Evolutionary conservation across 2,888 invertebrate species (phyloP).

Genomic region (Drosophila basisetae): DNA sequence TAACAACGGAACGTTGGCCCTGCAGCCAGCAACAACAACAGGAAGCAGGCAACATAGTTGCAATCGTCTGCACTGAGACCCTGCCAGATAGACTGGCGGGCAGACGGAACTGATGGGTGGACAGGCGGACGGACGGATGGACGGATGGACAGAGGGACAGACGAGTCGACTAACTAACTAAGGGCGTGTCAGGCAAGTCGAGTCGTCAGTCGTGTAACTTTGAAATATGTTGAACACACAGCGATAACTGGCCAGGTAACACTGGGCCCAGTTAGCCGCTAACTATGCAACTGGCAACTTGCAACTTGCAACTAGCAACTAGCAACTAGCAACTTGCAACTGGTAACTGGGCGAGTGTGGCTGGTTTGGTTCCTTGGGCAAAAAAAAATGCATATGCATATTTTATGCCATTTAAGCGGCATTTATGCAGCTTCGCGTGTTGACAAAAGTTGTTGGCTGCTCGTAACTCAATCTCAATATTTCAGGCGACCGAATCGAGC

Average conservation of each 20-base stretch:
- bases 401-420: constrained; percentile 80
- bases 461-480: constrained; percentile 79
- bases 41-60: constrained; percentile 75
- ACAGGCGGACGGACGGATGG: constrained; percentile 3
- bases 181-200: constrained; percentile 74
- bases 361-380: constrained; percentile 29
- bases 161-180: constrained; percentile 71
- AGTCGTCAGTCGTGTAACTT: constrained; percentile 80
- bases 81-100: constrained; percentile 48
- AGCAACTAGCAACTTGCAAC: constrained; percentile 44
- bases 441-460: constrained; percentile 79
- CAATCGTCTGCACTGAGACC: constrained; percentile 57
- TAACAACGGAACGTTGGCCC: constrained; percentile 35
- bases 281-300: constrained; percentile 33
- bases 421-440: constrained; percentile 80
- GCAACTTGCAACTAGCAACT: constrained; percentile 46
- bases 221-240: constrained; percentile 77
- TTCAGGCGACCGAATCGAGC: constrained; percentile 68
- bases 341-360: constrained; percentile 27
- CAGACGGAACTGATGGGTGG: constrained; percentile 22
- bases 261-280: constrained; percentile 33
- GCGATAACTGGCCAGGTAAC: constrained; percentile 80
- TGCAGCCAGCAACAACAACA: constrained; percentile 50
- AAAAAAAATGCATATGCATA: constrained; percentile 72
- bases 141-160: constrained; percentile 15